Evolutionary conservation across 2,888 invertebrate species (phyloP).

Genomic region (Drosophila austrosaltans): DNA sequence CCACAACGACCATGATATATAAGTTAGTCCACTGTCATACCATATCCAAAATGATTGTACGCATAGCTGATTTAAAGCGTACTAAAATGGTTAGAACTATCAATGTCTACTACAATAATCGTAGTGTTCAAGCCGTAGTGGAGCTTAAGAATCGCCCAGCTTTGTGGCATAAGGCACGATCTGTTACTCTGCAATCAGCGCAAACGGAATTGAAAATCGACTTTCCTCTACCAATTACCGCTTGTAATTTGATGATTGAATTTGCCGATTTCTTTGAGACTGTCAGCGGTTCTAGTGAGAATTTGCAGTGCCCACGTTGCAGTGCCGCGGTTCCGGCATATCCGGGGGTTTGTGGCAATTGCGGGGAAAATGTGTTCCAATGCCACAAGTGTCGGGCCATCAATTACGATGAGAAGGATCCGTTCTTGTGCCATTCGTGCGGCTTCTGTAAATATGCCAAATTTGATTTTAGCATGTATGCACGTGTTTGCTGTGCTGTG

Average conservation of each 20-base stretch:
- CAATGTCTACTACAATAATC: slow-evolving; percentile 98
- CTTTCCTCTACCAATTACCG: slow-evolving; percentile 97
- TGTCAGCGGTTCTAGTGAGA: slow-evolving; percentile 94
- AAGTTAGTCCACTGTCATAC: slow-evolving; percentile 97
- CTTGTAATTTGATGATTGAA: slow-evolving; percentile 99
- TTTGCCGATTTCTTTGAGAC: slow-evolving; percentile 99
- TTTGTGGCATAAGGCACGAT: slow-evolving; percentile 98
- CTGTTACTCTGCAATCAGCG: slow-evolving; percentile 93
- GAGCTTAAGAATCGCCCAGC: slow-evolving; percentile 98
- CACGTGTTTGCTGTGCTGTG: slow-evolving; percentile 96
- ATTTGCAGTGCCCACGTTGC: slow-evolving; percentile 97
- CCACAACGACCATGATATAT: slow-evolving; percentile 98
- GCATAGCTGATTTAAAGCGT: slow-evolving; percentile 97
- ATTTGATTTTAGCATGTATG: slow-evolving; percentile 97
- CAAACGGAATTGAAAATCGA: slow-evolving; percentile 98
- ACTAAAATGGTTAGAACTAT: slow-evolving; percentile 98
- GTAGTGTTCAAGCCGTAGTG: slow-evolving; percentile 97
- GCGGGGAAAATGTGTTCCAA: slow-evolving; percentile 98
- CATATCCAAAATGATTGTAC: slow-evolving; percentile 95
- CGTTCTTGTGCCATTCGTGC: slow-evolving; percentile 99
- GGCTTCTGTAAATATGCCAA: slow-evolving; percentile 99
- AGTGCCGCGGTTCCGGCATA: slow-evolving; percentile 98
- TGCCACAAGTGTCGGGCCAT: slow-evolving; percentile 99
- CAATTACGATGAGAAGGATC: slow-evolving; percentile 99
- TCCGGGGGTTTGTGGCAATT: slow-evolving; percentile 94